Conservation (phyloP, 1,140 invertebrate species). For the Phortica variegata region DNA sequence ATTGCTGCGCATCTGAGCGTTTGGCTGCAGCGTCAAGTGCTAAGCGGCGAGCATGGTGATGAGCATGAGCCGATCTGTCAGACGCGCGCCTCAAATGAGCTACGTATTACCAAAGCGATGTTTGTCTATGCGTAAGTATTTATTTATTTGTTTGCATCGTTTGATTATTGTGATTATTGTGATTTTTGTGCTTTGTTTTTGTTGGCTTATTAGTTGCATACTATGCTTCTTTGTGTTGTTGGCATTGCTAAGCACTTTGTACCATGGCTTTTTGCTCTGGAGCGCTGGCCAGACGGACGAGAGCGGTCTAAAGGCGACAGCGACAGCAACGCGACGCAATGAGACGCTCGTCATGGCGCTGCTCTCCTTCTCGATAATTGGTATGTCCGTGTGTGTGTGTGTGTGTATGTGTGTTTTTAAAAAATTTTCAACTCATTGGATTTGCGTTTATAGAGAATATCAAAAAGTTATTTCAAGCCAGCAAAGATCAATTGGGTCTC, state of each 20-base stretch:
- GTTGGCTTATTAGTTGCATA: conserved; percentile 1
- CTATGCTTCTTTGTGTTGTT: conserved; percentile 38
- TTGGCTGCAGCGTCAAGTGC: conserved; percentile 56
- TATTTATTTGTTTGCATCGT: background rate
- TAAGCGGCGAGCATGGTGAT: no score
- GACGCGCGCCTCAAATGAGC: background rate
- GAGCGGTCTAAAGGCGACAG: background rate
- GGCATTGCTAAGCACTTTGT: conserved; percentile 21
- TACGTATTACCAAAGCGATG: conserved; percentile 18
- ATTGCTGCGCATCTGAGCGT: conserved; percentile 59
- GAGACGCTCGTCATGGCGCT: conserved; percentile 16
- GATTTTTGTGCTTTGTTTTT: background rate
- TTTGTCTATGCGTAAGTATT: conserved; percentile 62
- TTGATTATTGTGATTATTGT: background rate
- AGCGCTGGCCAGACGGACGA: background rate
- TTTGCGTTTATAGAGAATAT: conserved; percentile 57
- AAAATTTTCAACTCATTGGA: conserved; percentile 8
- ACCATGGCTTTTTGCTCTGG: conserved; percentile 16
- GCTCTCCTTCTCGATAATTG: conserved; percentile 29
- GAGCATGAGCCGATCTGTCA: conserved; percentile 1
- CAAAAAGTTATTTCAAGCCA: conserved; percentile 59
- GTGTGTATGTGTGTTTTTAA: conserved; percentile 24
- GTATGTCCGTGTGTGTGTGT: conserved; percentile 11
- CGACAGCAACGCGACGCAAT: conserved; percentile 8
- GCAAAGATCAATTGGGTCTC: conserved; percentile 62